Evolutionary conservation across 2,888 invertebrate species (phyloP).

Genomic region (Eupithecia subumbrata): DNA sequence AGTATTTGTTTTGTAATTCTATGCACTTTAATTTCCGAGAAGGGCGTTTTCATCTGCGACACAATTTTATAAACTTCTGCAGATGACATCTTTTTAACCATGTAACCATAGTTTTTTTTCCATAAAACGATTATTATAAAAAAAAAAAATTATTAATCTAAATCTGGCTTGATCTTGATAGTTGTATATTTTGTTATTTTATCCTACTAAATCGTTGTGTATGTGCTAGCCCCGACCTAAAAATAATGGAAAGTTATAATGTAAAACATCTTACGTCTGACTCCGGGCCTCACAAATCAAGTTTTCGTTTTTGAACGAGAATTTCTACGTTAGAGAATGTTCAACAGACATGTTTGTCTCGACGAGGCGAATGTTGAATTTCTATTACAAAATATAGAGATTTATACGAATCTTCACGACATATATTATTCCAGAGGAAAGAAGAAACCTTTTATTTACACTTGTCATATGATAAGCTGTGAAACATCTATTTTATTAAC

Average conservation of each 20-base stretch:
- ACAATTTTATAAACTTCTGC: too few species aligned
- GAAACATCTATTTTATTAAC: too few species aligned
- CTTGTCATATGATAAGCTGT: too few species aligned
- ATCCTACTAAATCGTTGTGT: not conserved
- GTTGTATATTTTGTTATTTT: not conserved
- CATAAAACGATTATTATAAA: too few species aligned
- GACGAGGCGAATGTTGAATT: constrained; percentile 2
- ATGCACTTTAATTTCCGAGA: too few species aligned
- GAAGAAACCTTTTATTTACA: too few species aligned
- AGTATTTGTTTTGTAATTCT: too few species aligned
- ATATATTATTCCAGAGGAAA: not conserved
- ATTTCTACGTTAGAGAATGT: constrained; percentile 2
- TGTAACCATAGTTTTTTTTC: too few species aligned
- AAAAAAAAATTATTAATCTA: too few species aligned
- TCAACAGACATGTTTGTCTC: constrained; percentile 10
- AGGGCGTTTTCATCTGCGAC: too few species aligned
- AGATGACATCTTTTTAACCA: too few species aligned
- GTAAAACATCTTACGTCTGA: not conserved
- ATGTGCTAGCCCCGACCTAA: not conserved
- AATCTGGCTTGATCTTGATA: too few species aligned
- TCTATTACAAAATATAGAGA: not conserved
- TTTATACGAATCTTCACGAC: not conserved
- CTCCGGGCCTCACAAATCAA: not conserved
- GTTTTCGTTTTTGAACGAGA: not conserved
- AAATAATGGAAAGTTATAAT: not conserved